Evolutionary conservation across 2,888 invertebrate genomes (phyloP), one percentile per base, ranked within the genome.

Genomic region (Trachelus stipa): DNA sequence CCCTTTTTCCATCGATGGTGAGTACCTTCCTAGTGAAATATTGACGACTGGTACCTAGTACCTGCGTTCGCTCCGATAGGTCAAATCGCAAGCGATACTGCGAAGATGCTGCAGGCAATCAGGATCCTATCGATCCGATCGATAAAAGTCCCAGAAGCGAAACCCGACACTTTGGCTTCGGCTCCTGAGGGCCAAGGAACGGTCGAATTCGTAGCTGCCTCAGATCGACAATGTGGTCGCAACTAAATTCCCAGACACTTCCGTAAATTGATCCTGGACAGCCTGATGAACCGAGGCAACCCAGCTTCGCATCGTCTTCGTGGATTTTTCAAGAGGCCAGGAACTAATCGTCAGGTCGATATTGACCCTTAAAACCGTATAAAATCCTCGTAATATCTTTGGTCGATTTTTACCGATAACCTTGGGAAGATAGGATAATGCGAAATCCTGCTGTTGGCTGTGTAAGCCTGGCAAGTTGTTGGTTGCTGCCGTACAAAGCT

Each of bases 1-100:
- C 87, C 96, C 96, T 83, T 97, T 98, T 89, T 97, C 98, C 89
- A 94, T 98, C 92, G 98, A 98, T 92, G 97, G 97, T 96, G 93
- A 93, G 93, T 91, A 33, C 37, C 35, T 15, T 30, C 9, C 9
- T 9, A 56, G 23, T 56, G 6, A 23, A 23, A 56, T 23, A 23
- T 23, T 9, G 9, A 56, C 23, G 6, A 40, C 30, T 30, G 12
- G 15, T 69, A 33, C 69, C 30, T 0, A 33, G 30, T 69, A 12
- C 15, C 33, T 71, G 2, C 1, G 71, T 12, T 31, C 23, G 11
- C 31, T 40, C 40, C 4, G 40, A 40, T 12, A 15, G 40, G 4
- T 40, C 40, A 40, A 40, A 6, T 40, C 40, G 4, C 12, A 40
- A 40, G 15, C 4, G 4, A 15, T 9, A 71, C 11, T 12, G 71